phyloP scores from a whole-genome alignment of 2,113 vertebrate genomes.

The Chrysochloris asiatica region DNA sequence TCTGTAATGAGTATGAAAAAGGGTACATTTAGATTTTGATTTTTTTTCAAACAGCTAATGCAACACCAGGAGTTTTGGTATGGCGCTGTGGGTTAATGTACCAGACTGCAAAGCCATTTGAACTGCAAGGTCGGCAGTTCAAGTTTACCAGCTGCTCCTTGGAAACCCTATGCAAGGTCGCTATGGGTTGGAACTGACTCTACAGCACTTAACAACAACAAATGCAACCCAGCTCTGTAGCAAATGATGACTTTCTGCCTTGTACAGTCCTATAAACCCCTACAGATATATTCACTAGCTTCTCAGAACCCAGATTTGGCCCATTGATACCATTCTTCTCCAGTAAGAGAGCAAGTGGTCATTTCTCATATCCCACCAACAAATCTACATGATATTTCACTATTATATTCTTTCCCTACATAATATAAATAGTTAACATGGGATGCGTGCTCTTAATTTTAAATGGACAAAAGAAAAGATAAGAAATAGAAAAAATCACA shows the following conservation, averaged over 20 bases:
- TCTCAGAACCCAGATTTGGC: not conserved
- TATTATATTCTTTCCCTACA: not conserved
- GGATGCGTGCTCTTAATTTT: constrained; percentile 19
- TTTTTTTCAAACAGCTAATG: not conserved
- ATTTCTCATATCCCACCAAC: not conserved
- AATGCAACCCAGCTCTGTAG: not conserved
- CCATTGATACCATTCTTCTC: not conserved
- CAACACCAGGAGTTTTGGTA: too few species aligned
- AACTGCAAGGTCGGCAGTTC: too few species aligned
- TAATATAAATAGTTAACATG: not conserved
- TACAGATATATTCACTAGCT: not conserved
- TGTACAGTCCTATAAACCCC: not conserved
- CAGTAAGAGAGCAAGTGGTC: not conserved
- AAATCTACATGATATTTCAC: not conserved
- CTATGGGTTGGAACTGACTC: too few species aligned
- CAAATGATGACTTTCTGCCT: constrained; percentile 23
- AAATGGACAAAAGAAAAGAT: not conserved
- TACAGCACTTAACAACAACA: too few species aligned
- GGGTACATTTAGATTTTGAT: not conserved
- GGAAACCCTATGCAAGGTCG: too few species aligned
- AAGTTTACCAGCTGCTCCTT: too few species aligned
- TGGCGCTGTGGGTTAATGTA: too few species aligned
- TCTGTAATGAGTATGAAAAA: constrained; percentile 60
- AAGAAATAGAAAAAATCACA: not conserved
- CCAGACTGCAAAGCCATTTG: too few species aligned